Conservation (phyloP, 2,113 vertebrate species). For the Oncorhynchus nerka region DNA sequence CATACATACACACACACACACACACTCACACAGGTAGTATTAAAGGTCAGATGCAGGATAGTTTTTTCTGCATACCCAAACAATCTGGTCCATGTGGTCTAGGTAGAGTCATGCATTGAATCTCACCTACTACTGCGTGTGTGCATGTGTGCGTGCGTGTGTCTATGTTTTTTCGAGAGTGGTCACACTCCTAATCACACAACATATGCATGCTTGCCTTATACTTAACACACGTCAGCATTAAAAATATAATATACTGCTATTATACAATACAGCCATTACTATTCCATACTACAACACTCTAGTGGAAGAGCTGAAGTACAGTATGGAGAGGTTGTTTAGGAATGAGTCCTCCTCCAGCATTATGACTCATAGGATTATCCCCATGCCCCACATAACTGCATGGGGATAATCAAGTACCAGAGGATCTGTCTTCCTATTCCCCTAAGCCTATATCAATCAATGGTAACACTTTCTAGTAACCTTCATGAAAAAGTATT, state of each 20-base stretch:
- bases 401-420: too few relatives aligned
- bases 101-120: background rate
- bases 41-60: background rate
- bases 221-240: background rate
- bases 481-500: too few relatives aligned
- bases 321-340: background rate
- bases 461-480: background rate
- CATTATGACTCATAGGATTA: constrained; percentile 1
- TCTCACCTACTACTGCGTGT: background rate
- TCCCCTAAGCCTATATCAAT: background rate
- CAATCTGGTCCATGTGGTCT: background rate
- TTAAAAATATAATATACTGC: background rate
- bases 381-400: background rate
- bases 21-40: constrained; percentile 5
- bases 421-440: background rate
- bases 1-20: constrained; percentile 10
- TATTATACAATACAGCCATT: background rate
- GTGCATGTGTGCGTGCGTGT: background rate
- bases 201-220: background rate
- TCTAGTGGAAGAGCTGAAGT: background rate
- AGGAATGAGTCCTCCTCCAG: background rate
- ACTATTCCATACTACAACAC: background rate
- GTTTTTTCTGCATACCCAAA: background rate
- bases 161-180: background rate
- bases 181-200: background rate